Conservation (phyloP, 2,797 vertebrate species). For the Thamnophis elegans region DNA sequence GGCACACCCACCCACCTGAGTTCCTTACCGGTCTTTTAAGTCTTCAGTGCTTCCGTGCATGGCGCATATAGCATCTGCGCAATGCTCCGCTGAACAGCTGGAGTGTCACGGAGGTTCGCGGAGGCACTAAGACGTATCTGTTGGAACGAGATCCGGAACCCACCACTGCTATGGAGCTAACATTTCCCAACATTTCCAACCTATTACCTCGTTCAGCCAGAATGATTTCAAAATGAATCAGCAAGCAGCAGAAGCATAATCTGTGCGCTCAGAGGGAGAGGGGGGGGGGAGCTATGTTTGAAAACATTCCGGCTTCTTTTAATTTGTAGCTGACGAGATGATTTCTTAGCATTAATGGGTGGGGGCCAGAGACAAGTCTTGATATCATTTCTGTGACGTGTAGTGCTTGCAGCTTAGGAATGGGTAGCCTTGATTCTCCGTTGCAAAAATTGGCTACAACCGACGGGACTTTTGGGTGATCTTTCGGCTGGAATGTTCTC, state of each 20-base stretch:
- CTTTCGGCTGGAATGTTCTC: not conserved
- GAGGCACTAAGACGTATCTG: too few species aligned
- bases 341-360: slow-evolving; percentile 61
- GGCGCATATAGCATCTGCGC: too few species aligned
- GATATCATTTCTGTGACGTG: slow-evolving; percentile 60
- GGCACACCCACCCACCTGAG: too few species aligned
- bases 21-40: too few species aligned
- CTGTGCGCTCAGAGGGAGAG: not conserved
- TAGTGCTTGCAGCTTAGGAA: slow-evolving; percentile 44
- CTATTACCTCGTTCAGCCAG: not conserved
- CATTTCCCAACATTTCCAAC: not conserved
- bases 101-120: too few species aligned
- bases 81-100: too few species aligned
- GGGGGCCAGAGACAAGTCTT: slow-evolving; percentile 58
- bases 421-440: slow-evolving; percentile 40
- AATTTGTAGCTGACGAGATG: slow-evolving; percentile 41
- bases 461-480: not conserved
- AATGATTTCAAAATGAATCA: not conserved
- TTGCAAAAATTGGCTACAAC: slow-evolving; percentile 38
- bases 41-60: too few species aligned
- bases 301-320: not conserved
- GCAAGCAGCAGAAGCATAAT: not conserved
- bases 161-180: too few species aligned
- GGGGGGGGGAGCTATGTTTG: not conserved
- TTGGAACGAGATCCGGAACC: too few species aligned